These are phyloP conservation scores for Yponomeuta sedellus DNA, from an alignment of 2,888 invertebrate genomes.

Conservation along the genomic window DNA sequence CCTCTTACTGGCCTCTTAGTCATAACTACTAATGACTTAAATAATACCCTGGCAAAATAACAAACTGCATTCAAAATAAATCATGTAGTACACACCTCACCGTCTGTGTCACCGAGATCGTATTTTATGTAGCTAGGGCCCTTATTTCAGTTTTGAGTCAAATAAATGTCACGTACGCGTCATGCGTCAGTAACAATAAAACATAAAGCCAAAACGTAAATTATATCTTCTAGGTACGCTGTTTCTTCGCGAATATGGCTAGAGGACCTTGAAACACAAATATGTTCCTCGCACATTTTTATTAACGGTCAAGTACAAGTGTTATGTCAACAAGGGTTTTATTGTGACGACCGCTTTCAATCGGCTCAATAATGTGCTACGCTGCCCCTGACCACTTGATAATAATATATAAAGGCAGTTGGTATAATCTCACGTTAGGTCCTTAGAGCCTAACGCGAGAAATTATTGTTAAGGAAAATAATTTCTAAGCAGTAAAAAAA, in stretches of 20 bases:
- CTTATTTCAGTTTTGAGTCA: neutral
- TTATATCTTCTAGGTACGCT: neutral
- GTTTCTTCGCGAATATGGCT: no score
- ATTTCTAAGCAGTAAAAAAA: no score
- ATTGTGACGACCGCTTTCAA: slow-evolving; percentile 30
- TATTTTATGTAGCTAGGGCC: neutral
- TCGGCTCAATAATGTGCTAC: slow-evolving; percentile 37
- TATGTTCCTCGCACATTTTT: no score
- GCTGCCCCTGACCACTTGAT: neutral
- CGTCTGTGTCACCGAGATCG: no score
- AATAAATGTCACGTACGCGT: neutral
- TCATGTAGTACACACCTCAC: no score
- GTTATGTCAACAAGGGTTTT: slow-evolving; percentile 3
- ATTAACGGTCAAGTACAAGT: neutral
- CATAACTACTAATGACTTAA: neutral
- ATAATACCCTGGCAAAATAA: neutral
- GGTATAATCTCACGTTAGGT: no score
- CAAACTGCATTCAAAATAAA: no score
- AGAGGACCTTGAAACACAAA: no score
- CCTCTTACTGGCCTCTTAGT: neutral
- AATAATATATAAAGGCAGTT: no score
- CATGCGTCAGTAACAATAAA: neutral
- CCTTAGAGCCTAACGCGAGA: no score
- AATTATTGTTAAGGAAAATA: no score
- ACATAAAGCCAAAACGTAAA: neutral